Evolutionary conservation across 2,113 vertebrate species (phyloP).

Genomic region (Atrichornis clamosus): DNA sequence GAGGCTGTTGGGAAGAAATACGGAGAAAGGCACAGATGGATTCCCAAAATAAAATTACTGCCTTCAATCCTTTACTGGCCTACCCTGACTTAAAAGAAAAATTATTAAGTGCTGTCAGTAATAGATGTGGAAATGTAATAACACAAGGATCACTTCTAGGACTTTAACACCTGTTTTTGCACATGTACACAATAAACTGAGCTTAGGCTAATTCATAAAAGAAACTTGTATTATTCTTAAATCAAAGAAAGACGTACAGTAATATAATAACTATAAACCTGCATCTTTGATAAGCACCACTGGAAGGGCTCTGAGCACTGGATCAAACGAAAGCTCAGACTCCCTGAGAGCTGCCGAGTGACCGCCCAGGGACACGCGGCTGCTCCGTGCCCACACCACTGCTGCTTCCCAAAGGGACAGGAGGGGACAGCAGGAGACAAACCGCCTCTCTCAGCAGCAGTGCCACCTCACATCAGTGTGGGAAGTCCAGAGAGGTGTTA

Average conservation of each 20-base stretch:
- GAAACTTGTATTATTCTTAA: background rate
- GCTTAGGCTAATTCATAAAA: background rate
- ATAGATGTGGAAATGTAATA: background rate
- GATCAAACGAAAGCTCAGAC: background rate
- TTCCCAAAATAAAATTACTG: background rate
- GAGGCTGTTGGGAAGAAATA: background rate
- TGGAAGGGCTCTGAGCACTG: background rate
- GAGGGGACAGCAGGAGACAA: background rate
- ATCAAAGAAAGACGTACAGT: background rate
- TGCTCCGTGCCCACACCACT: background rate
- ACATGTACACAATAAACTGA: background rate
- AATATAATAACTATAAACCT: background rate
- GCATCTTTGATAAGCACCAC: background rate
- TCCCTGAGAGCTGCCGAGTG: fast-evolving
- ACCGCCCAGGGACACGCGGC: fast-evolving
- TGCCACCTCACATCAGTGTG: background rate
- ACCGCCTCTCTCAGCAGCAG: background rate
- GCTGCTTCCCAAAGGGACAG: background rate
- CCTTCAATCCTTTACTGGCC: background rate
- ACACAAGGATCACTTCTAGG: background rate
- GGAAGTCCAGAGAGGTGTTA: background rate
- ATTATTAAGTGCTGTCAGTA: background rate
- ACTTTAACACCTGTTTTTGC: background rate
- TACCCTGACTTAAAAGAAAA: background rate
- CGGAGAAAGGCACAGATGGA: background rate